Evolutionary conservation across 37 sponge, comb jelly and placozoan species (phyloP), one percentile per base, ranked within the genome.

Genomic region (Tethya wilhelma): DNA sequence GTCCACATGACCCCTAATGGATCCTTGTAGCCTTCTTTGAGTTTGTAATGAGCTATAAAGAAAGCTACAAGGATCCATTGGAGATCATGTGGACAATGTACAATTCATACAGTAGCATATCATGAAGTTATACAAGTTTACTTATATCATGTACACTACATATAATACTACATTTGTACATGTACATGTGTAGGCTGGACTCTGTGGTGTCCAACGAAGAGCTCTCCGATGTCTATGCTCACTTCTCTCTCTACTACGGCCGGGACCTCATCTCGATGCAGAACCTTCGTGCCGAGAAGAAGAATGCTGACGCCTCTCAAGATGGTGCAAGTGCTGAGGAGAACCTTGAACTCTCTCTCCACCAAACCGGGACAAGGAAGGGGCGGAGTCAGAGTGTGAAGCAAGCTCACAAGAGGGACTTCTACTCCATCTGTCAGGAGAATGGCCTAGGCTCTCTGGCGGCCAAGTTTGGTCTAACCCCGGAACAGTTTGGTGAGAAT

Each of bases 401-500:
- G 75, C 69, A 80, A 59, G 75, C 82, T 11, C 73, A 71, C 66
- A 78, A 86, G 56, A 79, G 88, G 30, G 87, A 90, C 70, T 96
- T 84, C 77, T 98, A 93, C 64, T 59, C 90, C 30, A 72, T 91
- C 43, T 98, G 99, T 77, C 82, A 91, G 65, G 94, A 98, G 79
- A 89, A 82, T 64, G 91, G 93, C 0, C 77, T 98, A 31, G 84
- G 86, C 20, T 81, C 83, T 26, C 89, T 98, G 12, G 96, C 93
- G 1, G 89, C 88, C 34, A 85, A 91, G 82, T 98, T 96, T 91
- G 99, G 99, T 2, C 82, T 98, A 29, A 93, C 93, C 0, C 77
- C 99, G 0, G 95, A 91, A 49, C 93, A 96, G 88, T 95, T 95
- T 86, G 98, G 96, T 22, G 95, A 95, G 83, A 98, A 98, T 77